Base-by-base conservation (phyloP, 2,888 invertebrate species). In the Leptinotarsa tumamoca region DNA sequence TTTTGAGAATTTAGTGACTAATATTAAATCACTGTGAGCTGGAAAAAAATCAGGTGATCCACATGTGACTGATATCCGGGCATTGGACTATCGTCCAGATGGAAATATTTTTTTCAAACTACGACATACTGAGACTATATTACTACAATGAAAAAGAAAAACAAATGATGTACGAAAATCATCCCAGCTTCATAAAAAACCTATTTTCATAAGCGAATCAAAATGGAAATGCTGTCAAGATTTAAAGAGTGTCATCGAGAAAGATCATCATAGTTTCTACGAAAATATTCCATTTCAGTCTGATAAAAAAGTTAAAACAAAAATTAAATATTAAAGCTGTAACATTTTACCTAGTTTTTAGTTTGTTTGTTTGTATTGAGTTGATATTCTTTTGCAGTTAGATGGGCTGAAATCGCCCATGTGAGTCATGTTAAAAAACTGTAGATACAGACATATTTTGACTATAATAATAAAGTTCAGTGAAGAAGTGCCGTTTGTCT, bases 91-190 rank as follows among this genome's bases (percentile, higher is more conserved):
- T 51, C 15, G 17, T 21, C 43, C 66, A 66, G 66, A 43, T 66
- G 27, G 66, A 66, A 66, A 66, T 66, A 66, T n/a, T 18, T 66
- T 66, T 66, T 66, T 66, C 23, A 66, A 66, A 66, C 66, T 33
- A 66, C 33, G 66, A 17, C 66, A 51, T 51, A 51, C 51, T 51
- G 51, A 51, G 15, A 51, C 2, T 66, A 4, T 66, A 15, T 66
- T 66, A 66, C 66, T 4, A 66, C 33, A 33, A 66, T 0, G 66
- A 14, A 66, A 27, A 66, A 66, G 5, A 66, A 66, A 14, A n/a
- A 66, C 4, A 66, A 66, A 66, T 50, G 50, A 2, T 66, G 66
- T 21, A 27, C 66, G 10, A 66, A 66, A 66, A 66, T 33, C 66
- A 66, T 51, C 51, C 51, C 15, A 51, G 51, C 51, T 51, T 15